These are phyloP conservation scores for Samia ricini DNA, from an alignment of 1,140 invertebrate species.

Conservation along the genomic window DNA sequence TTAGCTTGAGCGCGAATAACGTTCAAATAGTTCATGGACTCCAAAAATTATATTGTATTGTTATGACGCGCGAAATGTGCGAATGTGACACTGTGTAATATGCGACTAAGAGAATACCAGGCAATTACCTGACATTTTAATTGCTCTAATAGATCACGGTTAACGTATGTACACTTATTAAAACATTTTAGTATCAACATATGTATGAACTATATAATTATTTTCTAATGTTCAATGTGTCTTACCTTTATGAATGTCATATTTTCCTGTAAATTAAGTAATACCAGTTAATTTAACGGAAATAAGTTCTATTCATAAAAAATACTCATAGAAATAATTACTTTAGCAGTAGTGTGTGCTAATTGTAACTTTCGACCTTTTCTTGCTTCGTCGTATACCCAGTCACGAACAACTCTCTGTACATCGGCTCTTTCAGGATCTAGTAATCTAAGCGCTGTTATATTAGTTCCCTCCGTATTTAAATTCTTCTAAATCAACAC, in stretches of 20 bases:
- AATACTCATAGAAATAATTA: constrained; percentile 33
- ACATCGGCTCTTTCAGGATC: constrained; percentile 87
- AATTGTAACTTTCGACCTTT: constrained; percentile 81
- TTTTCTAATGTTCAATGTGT: not conserved
- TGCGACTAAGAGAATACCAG: too few relatives aligned
- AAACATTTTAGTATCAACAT: too few relatives aligned
- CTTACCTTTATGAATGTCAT: constrained; percentile 85
- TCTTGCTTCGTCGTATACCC: constrained; percentile 84
- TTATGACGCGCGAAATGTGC: too few relatives aligned
- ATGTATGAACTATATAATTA: not conserved
- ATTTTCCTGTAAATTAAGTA: constrained; percentile 79
- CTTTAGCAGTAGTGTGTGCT: constrained; percentile 79
- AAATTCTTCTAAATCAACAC: constrained; percentile 94
- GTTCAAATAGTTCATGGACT: too few relatives aligned
- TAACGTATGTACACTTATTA: too few relatives aligned
- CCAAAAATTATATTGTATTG: too few relatives aligned
- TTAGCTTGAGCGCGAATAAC: too few relatives aligned
- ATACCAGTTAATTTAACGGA: not conserved
- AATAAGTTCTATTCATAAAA: not conserved
- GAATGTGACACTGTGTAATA: too few relatives aligned
- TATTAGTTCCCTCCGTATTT: constrained; percentile 96
- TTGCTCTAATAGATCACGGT: too few relatives aligned
- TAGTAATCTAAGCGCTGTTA: constrained; percentile 91
- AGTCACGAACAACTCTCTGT: constrained; percentile 87
- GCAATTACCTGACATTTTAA: too few relatives aligned